Conservation (phyloP, 2,888 invertebrate genomes). For the Parnassius apollo region DNA sequence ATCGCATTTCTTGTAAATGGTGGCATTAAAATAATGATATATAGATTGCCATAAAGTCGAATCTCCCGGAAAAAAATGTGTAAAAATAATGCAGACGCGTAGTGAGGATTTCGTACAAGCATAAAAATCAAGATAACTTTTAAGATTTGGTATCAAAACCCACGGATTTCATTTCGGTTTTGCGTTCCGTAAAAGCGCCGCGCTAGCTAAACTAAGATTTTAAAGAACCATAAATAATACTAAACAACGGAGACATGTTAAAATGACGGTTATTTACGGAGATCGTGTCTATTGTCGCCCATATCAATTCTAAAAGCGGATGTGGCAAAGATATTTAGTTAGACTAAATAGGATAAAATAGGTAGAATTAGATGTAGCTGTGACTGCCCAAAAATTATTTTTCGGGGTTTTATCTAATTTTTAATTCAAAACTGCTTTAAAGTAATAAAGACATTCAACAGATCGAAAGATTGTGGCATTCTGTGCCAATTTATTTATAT, state of each 20-base stretch:
- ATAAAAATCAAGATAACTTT: background rate
- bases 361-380: background rate
- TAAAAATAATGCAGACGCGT: constrained; percentile 1
- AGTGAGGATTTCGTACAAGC: background rate
- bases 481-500: too few relatives aligned
- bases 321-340: constrained; percentile 4
- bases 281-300: constrained; percentile 18
- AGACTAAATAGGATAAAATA: constrained; percentile 6
- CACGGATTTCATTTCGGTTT: constrained; percentile 1
- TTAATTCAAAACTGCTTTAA: too few relatives aligned
- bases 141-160: background rate
- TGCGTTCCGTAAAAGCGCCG: background rate
- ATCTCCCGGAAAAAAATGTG: constrained; percentile 1
- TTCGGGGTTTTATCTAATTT: too few relatives aligned
- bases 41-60: constrained; percentile 1
- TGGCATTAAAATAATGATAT: constrained; percentile 17
- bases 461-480: too few relatives aligned
- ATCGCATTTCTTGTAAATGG: constrained; percentile 15
- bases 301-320: constrained; percentile 7
- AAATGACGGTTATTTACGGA: constrained; percentile 10
- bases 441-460: too few relatives aligned
- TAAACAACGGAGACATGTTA: background rate
- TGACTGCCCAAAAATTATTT: background rate
- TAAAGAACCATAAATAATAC: background rate
- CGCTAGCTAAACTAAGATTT: background rate